Conservation (phyloP, 23 tunicate species). For the Styela plicata region DNA sequence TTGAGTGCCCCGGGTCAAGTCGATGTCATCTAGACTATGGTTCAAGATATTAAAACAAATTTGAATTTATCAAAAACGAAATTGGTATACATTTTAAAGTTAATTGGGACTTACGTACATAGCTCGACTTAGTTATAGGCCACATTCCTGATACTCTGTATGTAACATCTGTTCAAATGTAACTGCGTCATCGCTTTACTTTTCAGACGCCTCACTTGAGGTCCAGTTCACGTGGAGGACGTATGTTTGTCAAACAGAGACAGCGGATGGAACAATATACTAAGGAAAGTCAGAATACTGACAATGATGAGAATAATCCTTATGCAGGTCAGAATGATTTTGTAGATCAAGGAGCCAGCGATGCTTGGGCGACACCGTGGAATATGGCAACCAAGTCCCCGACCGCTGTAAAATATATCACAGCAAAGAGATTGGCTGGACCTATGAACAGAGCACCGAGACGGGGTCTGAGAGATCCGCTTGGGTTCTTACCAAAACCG, state of each 20-base stretch:
- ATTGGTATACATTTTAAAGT: no score
- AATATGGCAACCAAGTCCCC: slow-evolving; percentile 34
- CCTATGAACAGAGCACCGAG: slow-evolving; percentile 1
- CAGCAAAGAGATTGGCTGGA: slow-evolving; percentile 5
- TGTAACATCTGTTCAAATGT: not conserved
- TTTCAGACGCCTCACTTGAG: slow-evolving; percentile 20
- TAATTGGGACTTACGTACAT: no score
- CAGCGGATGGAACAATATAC: slow-evolving; percentile 50
- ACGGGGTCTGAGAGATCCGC: not conserved
- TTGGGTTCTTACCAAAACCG: slow-evolving; percentile 33
- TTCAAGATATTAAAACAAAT: no score
- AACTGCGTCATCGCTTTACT: not conserved
- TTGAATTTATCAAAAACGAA: no score
- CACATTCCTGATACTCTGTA: no score
- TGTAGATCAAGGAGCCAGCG: not conserved
- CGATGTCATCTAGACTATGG: no score
- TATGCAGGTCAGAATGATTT: not conserved
- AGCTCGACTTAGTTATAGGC: no score
- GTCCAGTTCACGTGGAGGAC: slow-evolving; percentile 55
- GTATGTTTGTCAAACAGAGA: slow-evolving; percentile 74
- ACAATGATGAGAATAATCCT: not conserved
- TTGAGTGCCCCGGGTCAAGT: no score
- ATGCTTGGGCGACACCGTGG: slow-evolving; percentile 35
- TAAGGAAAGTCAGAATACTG: not conserved
- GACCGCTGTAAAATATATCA: slow-evolving; percentile 38